phyloP scores from a whole-genome alignment of 2,888 invertebrate species.

The Morpho deidamia region DNA sequence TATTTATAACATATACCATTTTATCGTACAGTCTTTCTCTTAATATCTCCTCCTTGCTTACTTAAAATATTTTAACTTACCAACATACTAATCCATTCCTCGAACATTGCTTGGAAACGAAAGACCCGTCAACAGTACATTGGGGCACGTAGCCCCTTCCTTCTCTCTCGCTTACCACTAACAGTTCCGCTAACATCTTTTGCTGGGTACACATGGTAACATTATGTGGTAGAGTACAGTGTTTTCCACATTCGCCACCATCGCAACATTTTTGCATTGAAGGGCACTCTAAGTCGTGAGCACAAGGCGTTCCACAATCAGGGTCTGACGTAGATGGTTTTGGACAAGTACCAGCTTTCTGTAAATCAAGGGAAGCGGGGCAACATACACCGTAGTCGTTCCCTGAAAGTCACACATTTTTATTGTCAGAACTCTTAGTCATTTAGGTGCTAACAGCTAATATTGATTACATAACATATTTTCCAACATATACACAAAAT shows the following conservation, averaged over 20 bases:
- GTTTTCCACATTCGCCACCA: conserved; percentile 84
- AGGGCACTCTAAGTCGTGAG: conserved; percentile 89
- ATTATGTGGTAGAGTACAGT: conserved; percentile 86
- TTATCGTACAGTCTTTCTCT: too few relatives aligned
- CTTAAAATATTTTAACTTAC: conserved; percentile 46
- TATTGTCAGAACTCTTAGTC: too few relatives aligned
- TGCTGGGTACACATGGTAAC: conserved; percentile 89
- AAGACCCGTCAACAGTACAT: conserved; percentile 84
- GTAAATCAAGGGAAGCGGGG: conserved; percentile 85
- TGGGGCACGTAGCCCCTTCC: conserved; percentile 92
- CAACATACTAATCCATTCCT: conserved; percentile 92
- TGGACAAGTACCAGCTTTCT: conserved; percentile 89
- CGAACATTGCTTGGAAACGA: conserved; percentile 87
- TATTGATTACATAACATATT: too few relatives aligned
- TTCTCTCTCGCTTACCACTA: conserved; percentile 87
- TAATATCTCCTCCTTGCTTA: too few relatives aligned
- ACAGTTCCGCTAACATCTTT: conserved; percentile 85
- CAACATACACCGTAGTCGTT: conserved; percentile 94
- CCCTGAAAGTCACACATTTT: conserved; percentile 48
- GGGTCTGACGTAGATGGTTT: conserved; percentile 52
- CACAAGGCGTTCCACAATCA: conserved; percentile 83
- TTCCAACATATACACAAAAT: too few relatives aligned
- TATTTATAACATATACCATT: too few relatives aligned
- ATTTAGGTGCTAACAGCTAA: too few relatives aligned
- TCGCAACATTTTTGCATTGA: conserved; percentile 90